Percentiles rank a stretch among this genome's conserved stretches.
phyloP scores from a whole-genome alignment of 2,888 invertebrate species.

The Drosophila pseudotalamancana region DNA sequence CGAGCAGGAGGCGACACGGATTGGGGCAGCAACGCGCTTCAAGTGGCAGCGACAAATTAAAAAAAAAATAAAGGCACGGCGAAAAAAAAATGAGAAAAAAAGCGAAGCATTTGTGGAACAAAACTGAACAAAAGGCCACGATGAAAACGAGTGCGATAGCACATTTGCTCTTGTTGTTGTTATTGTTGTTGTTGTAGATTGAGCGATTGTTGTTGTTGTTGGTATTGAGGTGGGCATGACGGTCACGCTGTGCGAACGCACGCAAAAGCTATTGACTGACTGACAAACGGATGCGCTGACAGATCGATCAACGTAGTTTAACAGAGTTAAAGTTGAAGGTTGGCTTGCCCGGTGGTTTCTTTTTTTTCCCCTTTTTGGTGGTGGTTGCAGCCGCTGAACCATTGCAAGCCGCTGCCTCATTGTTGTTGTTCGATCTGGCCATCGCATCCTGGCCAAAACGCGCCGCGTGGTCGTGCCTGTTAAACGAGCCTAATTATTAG shows the following conservation, averaged over 20 bases:
- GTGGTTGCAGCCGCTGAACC: conserved; percentile 34
- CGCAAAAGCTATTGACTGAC: conserved; percentile 71
- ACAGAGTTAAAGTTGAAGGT: conserved; percentile 73
- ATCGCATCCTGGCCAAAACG: conserved; percentile 34
- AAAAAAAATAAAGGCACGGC: conserved; percentile 68
- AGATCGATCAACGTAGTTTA: conserved; percentile 61
- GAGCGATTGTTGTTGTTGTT: conserved; percentile 9
- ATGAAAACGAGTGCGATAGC: conserved; percentile 62
- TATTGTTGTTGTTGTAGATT: conserved; percentile 26
- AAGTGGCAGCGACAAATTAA: conserved; percentile 71
- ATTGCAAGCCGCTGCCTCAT: conserved; percentile 26
- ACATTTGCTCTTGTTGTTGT: no score
- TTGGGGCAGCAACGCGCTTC: conserved; percentile 32
- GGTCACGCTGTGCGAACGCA: conserved; percentile 80
- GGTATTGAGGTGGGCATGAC: conserved; percentile 74
- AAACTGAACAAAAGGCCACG: conserved; percentile 51
- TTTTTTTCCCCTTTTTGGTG: no score
- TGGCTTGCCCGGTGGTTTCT: conserved; percentile 32
- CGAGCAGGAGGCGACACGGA: conserved; percentile 10
- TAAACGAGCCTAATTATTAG: conserved; percentile 81
- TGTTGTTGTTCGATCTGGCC: conserved; percentile 11
- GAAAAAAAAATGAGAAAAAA: not conserved
- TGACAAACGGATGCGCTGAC: conserved; percentile 63
- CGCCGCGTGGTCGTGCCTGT: conserved; percentile 56
- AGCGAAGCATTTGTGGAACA: conserved; percentile 31